Conservation (phyloP, 2,797 vertebrate genomes). For the Sandelia bainsii region DNA sequence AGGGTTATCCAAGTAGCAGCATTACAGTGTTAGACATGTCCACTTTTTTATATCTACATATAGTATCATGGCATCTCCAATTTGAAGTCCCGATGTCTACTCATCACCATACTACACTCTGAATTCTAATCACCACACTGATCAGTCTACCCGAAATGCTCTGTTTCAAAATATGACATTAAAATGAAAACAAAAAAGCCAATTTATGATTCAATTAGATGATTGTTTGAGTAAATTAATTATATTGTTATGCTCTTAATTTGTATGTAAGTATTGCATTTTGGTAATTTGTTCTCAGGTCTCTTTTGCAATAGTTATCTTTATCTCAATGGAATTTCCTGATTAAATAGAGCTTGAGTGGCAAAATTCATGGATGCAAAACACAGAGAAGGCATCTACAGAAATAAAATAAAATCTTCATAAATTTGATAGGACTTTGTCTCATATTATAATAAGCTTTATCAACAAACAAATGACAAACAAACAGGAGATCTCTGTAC, state of each 20-base stretch:
- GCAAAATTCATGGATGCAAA: too few species aligned
- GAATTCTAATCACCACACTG: not conserved
- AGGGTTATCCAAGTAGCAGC: slow-evolving; percentile 67
- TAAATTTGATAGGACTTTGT: too few species aligned
- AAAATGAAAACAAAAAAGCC: not conserved
- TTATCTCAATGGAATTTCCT: too few species aligned
- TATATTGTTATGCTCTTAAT: too few species aligned
- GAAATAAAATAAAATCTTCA: not conserved
- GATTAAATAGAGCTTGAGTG: too few species aligned
- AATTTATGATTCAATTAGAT: too few species aligned
- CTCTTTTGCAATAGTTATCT: too few species aligned
- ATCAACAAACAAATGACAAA: not conserved
- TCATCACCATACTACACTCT: not conserved
- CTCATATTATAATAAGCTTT: slow-evolving; percentile 3
- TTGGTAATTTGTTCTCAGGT: too few species aligned
- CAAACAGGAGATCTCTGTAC: too few species aligned
- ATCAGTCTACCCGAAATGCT: not conserved
- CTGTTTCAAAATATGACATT: not conserved
- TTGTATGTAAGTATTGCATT: too few species aligned
- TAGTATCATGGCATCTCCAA: not conserved
- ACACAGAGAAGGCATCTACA: not conserved
- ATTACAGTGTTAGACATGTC: slow-evolving; percentile 56
- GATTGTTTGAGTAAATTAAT: too few species aligned
- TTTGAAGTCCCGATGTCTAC: not conserved
- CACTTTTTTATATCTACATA: not conserved